Base-by-base conservation (phyloP, 2,888 invertebrate genomes). In the Sphecodes monilicornis region DNA sequence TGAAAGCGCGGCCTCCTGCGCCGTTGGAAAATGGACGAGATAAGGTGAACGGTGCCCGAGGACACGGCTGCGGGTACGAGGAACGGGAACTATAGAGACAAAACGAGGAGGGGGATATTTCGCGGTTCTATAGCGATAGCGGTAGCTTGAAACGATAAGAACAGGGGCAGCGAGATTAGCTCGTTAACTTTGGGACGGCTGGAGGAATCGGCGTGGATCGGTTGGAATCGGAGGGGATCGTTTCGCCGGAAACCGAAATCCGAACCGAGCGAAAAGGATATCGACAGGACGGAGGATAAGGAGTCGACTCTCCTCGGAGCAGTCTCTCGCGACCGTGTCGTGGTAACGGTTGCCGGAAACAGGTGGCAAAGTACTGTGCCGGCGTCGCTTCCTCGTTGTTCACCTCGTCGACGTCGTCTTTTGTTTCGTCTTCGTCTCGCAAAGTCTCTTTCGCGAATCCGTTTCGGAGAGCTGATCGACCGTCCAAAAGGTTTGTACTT, bases 311-410 rank as follows among this genome's bases (percentile, higher is more conserved):
- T 78, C 50, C 43, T 76, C 57, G 57, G 70, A 70, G 60, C 80
- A 87, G 88, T 88, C 54, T 79, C 68, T 84, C 79, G 82, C 76
- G 84, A 78, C 80, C 81, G 88, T 82, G 86, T 88, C 82, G 74
- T 86, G 86, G 86, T 88, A 86, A 87, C 84, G 78, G 80, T 84
- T 76, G 82, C 57, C 83, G 81, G 86, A 80, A 87, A 64, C 84
- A 84, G 78, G 76, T 72, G 78, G 68, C 68, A n/a, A 73, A 60
- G 54, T 64, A 73, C 43, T 29, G 83, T 50, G 32, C 18, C 60
- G 73, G 64, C 79, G 80, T 82, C 86, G 86, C 78, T 86, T 88
- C 87, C 88, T 84, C 88, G 80, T 88, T 72, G 77, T 79, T 87
- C 88, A 72, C 84, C 84, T 86, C 88, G 85, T 84, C 86, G 78